phyloP scores from a whole-genome alignment of 2,113 vertebrate species.

The Lamprologus callipterus region DNA sequence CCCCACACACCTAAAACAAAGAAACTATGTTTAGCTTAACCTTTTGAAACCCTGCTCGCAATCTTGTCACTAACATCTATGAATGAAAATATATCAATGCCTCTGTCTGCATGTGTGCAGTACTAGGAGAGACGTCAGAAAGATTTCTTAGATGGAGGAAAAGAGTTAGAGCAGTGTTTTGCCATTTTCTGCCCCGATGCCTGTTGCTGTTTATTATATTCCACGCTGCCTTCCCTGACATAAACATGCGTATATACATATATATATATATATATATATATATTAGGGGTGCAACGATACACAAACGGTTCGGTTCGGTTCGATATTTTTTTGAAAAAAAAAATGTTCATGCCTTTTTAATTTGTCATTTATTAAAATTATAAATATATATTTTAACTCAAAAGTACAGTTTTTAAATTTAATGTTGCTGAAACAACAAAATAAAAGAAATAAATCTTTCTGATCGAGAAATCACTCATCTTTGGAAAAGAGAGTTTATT shows the following conservation, averaged over 20 bases:
- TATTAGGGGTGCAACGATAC: neutral
- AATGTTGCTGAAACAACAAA: too few species aligned
- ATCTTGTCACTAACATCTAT: neutral
- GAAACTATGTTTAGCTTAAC: neutral
- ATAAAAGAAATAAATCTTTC: too few species aligned
- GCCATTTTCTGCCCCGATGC: conserved; percentile 1
- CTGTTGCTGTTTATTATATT: neutral
- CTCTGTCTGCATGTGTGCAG: neutral
- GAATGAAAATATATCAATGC: neutral
- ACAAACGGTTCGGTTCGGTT: too few species aligned
- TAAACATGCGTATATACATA: neutral
- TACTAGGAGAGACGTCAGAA: neutral
- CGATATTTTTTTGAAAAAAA: too few species aligned
- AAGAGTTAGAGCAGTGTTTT: neutral
- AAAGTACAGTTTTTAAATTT: too few species aligned
- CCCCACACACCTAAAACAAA: neutral
- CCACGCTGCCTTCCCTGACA: neutral
- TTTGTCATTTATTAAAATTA: too few species aligned
- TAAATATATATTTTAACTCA: too few species aligned
- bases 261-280: neutral
- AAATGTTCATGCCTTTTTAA: too few species aligned
- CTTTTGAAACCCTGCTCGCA: neutral
- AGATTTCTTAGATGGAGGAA: neutral
- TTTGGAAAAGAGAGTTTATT: too few species aligned
- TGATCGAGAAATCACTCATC: too few species aligned